Evolutionary conservation across 2,113 vertebrate genomes (phyloP).

Genomic region (Syrrhaptes paradoxus): DNA sequence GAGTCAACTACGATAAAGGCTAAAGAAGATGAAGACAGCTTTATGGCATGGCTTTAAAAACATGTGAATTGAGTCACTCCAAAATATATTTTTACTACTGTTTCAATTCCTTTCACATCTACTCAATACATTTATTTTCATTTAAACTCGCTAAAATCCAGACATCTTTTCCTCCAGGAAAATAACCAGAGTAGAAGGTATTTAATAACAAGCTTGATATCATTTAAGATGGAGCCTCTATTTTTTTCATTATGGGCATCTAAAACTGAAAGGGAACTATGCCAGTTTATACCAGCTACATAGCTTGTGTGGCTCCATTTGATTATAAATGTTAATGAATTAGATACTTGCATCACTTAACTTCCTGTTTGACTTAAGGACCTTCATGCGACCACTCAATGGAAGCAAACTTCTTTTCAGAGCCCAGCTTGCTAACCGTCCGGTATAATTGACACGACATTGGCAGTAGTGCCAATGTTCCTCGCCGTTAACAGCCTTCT

Average conservation of each 20-base stretch:
- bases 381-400: not conserved
- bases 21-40: slow-evolving; percentile 36
- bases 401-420: not conserved
- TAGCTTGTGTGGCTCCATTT: not conserved
- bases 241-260: not conserved
- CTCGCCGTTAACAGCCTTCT: not conserved
- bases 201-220: not conserved
- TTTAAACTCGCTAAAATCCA: slow-evolving; percentile 5
- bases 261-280: not conserved
- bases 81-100: slow-evolving; percentile 47
- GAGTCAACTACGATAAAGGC: not conserved
- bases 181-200: not conserved
- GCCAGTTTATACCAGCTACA: not conserved
- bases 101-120: slow-evolving; percentile 44
- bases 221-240: not conserved
- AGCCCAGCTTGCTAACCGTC: not conserved
- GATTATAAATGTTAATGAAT: not conserved
- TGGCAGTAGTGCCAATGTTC: slow-evolving; percentile 18
- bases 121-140: slow-evolving; percentile 10
- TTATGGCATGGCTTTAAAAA: slow-evolving; percentile 31
- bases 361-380: not conserved
- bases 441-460: slow-evolving; percentile 23
- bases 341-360: not conserved
- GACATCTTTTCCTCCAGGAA: not conserved
- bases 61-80: not conserved